These are phyloP conservation scores for Riparia riparia DNA, from an alignment of 2,113 vertebrate species.

Conservation along the genomic window DNA sequence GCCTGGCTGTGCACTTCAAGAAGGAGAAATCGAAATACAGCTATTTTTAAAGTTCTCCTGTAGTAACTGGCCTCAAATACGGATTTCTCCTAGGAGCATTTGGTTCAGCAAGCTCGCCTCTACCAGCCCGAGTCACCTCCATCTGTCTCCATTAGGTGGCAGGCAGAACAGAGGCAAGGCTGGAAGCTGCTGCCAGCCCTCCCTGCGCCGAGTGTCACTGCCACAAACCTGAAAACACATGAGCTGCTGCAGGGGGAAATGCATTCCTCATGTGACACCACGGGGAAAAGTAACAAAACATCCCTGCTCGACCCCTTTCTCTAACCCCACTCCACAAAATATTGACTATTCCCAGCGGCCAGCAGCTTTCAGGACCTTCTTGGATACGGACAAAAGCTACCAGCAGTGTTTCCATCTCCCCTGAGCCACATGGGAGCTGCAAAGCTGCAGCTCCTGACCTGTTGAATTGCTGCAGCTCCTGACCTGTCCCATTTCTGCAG, in stretches of 20 bases:
- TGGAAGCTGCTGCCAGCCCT: background rate
- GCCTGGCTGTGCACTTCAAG: background rate
- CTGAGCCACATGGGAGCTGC: accelerated
- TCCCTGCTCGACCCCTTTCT: accelerated
- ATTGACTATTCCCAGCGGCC: accelerated
- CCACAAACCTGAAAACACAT: accelerated
- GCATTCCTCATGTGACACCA: accelerated
- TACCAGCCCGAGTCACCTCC: background rate
- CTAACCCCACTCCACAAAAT: accelerated
- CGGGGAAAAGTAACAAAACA: background rate
- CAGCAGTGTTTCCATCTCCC: accelerated
- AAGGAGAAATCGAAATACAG: background rate
- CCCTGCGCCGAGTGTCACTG: accelerated
- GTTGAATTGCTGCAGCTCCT: constrained; percentile 56
- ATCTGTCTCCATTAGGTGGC: background rate
- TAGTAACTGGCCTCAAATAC: background rate
- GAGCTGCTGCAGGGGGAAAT: background rate
- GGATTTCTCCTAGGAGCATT: accelerated
- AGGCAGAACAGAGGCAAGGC: background rate
- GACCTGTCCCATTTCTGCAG: constrained; percentile 71
- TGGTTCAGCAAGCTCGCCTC: background rate
- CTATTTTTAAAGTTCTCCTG: background rate
- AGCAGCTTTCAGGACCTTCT: background rate
- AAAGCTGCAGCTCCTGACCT: constrained; percentile 64
- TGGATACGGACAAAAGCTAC: accelerated